Conservation (phyloP, 1,140 invertebrate species). For the Eriosoma lanigerum region DNA sequence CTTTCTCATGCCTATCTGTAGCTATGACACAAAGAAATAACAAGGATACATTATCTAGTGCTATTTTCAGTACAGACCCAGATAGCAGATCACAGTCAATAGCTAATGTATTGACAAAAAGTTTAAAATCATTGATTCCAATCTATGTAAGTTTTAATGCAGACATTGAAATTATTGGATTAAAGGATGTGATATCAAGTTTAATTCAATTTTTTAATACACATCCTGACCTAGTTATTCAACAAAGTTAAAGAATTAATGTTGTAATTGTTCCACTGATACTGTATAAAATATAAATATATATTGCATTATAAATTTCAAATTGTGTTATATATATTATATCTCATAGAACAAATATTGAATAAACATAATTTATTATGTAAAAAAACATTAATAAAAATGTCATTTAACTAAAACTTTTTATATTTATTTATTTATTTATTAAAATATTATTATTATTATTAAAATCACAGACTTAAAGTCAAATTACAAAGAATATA, state of each 20-base stretch:
- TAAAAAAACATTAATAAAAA: no score
- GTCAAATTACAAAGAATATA: no score
- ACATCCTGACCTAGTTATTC: constrained; percentile 9
- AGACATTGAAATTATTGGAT: constrained; percentile 10
- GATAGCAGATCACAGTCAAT: constrained; percentile 36
- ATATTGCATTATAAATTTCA: not conserved
- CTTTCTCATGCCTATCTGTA: constrained; percentile 21
- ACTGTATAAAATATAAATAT: not conserved
- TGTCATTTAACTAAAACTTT: no score
- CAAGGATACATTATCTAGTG: constrained; percentile 2
- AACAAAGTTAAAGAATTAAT: not conserved
- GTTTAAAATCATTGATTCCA: constrained; percentile 14
- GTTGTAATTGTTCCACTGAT: no score
- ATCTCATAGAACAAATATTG: no score
- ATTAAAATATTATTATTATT: no score
- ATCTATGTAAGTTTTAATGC: constrained; percentile 49
- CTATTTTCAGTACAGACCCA: constrained; percentile 40
- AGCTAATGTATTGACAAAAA: constrained; percentile 25
- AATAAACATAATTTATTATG: no score
- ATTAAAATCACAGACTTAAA: no score
- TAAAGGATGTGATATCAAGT: constrained; percentile 14
- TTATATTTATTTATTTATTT: no score
- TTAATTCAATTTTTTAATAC: constrained; percentile 21
- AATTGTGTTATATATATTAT: not conserved
- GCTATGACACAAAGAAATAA: constrained; percentile 44